These are phyloP conservation scores for Cheilosia soror DNA, from an alignment of 2,888 invertebrate genomes.

Conservation along the genomic window DNA sequence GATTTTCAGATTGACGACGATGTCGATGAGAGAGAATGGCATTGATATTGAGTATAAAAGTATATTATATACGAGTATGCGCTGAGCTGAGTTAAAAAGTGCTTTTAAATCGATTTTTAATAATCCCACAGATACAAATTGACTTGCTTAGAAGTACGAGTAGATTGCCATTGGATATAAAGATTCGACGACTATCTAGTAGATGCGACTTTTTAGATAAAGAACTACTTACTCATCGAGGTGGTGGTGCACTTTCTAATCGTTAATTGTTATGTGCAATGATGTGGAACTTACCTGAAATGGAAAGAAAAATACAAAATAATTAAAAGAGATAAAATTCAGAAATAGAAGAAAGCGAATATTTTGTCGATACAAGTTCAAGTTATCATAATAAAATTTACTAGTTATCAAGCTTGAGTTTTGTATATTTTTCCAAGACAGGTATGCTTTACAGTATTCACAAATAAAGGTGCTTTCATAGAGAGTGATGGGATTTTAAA, in stretches of 20 bases:
- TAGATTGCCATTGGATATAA: slow-evolving; percentile 12
- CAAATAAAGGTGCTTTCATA: no score
- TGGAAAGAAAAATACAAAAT: slow-evolving; percentile 18
- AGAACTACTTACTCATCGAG: slow-evolving; percentile 44
- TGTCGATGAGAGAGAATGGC: slow-evolving; percentile 8
- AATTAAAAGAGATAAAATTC: slow-evolving; percentile 14
- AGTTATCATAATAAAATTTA: no score
- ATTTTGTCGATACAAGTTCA: background rate
- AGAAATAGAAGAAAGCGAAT: background rate
- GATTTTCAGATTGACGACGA: slow-evolving; percentile 38
- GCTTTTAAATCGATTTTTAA: slow-evolving; percentile 60
- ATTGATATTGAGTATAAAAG: slow-evolving; percentile 48
- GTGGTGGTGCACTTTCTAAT: slow-evolving; percentile 58
- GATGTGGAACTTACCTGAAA: slow-evolving; percentile 69
- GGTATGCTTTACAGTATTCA: no score
- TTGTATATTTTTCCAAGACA: no score
- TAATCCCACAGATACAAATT: slow-evolving; percentile 47
- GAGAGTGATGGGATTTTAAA: no score
- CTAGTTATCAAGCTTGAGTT: no score
- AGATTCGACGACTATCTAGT: background rate
- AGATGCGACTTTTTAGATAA: slow-evolving; percentile 24
- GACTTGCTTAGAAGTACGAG: slow-evolving; percentile 22
- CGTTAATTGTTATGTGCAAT: slow-evolving; percentile 53
- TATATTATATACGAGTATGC: background rate
- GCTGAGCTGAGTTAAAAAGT: background rate